Evolutionary conservation across 2,888 invertebrate species (phyloP).

Genomic region (Operophtera brumata): DNA sequence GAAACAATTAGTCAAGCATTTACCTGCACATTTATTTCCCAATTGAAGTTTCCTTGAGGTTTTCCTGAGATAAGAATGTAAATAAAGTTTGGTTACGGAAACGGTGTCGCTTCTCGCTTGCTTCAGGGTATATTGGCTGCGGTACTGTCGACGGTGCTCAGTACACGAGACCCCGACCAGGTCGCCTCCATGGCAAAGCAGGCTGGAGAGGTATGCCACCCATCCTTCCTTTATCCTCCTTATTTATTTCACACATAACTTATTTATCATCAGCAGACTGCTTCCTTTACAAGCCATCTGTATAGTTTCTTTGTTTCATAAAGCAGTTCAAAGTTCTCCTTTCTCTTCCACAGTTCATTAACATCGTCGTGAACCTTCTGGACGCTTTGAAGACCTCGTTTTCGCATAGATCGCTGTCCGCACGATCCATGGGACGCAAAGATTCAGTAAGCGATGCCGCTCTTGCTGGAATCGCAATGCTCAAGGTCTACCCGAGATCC

Average conservation of each 20-base stretch:
- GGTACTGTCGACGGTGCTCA: slow-evolving; percentile 94
- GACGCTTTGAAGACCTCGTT: slow-evolving; percentile 96
- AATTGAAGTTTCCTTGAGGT: slow-evolving; percentile 53
- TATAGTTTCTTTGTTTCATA: background rate
- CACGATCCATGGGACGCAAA: slow-evolving; percentile 91
- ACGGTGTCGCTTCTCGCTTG: slow-evolving; percentile 81
- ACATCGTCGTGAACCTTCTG: slow-evolving; percentile 93
- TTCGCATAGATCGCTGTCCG: slow-evolving; percentile 92
- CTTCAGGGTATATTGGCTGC: slow-evolving; percentile 95
- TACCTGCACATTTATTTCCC: slow-evolving; percentile 3
- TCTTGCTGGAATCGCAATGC: slow-evolving; percentile 91
- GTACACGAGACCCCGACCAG: slow-evolving; percentile 94
- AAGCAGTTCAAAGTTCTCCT: slow-evolving; percentile 1
- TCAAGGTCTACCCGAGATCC: slow-evolving; percentile 93
- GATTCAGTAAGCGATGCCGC: slow-evolving; percentile 95
- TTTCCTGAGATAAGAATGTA: slow-evolving; percentile 60
- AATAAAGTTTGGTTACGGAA: slow-evolving; percentile 78
- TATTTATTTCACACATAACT: slow-evolving; percentile 29
- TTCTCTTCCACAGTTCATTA: slow-evolving; percentile 86
- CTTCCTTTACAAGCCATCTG: slow-evolving; percentile 1
- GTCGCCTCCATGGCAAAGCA: slow-evolving; percentile 97
- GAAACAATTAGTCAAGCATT: slow-evolving; percentile 34
- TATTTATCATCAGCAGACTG: slow-evolving; percentile 6
- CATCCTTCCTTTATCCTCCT: slow-evolving; percentile 66
- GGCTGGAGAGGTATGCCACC: slow-evolving; percentile 94